Percentiles rank a stretch among this genome's conserved stretches.
Conservation (phyloP, 1,140 invertebrate genomes). For the Leptinotarsa texana region DNA sequence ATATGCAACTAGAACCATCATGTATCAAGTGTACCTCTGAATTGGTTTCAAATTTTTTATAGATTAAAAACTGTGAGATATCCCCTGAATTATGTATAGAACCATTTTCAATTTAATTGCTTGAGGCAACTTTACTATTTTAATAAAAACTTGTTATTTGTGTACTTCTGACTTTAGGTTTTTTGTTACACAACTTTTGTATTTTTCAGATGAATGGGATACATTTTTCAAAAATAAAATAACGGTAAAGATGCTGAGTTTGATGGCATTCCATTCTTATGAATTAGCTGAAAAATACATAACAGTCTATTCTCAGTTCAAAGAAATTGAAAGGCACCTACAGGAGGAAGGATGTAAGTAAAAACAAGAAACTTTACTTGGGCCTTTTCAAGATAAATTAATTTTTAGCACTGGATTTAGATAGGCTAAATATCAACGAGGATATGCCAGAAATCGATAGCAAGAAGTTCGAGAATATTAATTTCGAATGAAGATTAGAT, state of each 20-base stretch:
- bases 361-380: background rate
- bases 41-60: too few relatives aligned
- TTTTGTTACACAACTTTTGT: slow-evolving; percentile 6
- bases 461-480: slow-evolving; percentile 18
- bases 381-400: background rate
- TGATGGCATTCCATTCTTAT: slow-evolving; percentile 39
- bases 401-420: slow-evolving; percentile 6
- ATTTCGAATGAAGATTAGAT: background rate
- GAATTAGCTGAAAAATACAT: slow-evolving; percentile 43
- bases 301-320: slow-evolving; percentile 36
- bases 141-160: background rate
- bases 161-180: background rate
- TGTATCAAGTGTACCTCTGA: too few relatives aligned
- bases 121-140: too few relatives aligned
- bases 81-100: too few relatives aligned
- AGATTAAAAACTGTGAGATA: too few relatives aligned
- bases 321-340: slow-evolving; percentile 35
- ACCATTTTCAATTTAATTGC: too few relatives aligned
- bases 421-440: slow-evolving; percentile 12
- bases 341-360: slow-evolving; percentile 22
- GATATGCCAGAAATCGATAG: slow-evolving; percentile 19
- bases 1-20: too few relatives aligned
- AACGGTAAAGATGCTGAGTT: slow-evolving; percentile 33
- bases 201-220: slow-evolving; percentile 30
- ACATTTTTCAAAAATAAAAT: slow-evolving; percentile 36